Evolutionary conservation across 2,797 vertebrate species (phyloP), one percentile per base, ranked within the genome.

Genomic region (Pangasius krempfi): DNA sequence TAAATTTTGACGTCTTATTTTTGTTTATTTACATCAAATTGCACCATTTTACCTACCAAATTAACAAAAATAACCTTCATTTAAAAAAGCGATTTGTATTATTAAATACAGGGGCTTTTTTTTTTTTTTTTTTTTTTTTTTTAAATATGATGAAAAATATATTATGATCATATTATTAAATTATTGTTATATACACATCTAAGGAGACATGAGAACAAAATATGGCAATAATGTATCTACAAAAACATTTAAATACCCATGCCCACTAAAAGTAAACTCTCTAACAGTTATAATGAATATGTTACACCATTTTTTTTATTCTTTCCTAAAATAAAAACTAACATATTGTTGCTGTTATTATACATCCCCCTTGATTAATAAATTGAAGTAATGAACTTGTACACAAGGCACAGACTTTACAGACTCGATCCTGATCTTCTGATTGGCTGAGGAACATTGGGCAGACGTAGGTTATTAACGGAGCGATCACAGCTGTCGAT

Each of bases 181-280:
- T 40, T 44, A 27, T 7, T 14, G 20, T 58, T 60, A 40, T 40
- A 81, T 37, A 8, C 18, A 8, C 30, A 37, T 52, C 33, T 83
- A 44, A 89, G 73, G 54, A 92, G 89, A 70, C 37, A 62, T 40
- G 70, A 52, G 72, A 84, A 73, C 88, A 87, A 91, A 89, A 90
- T 80, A 93, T 90, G 88, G 90, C 93, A 93, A 91, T 87, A 93
- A 92, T 73, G 50, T 90, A 85, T 91, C 87, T 91, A 90, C 85
- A 92, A 93, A 91, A 91, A 22, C 84, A 50, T 88, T 94, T 95
- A 95, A 96, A 95, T 95, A 95, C 94, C 93, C 89, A 84, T 89
- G 87, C 93, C 93, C 12, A 81, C 54, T 60, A 2, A 37, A 37
- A 22, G 10, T 10, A 58, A 78, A 3, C 75, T 6, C 75, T 6